phyloP scores from a whole-genome alignment of 2,888 invertebrate genomes.

The Lasioglossum figueresi region DNA sequence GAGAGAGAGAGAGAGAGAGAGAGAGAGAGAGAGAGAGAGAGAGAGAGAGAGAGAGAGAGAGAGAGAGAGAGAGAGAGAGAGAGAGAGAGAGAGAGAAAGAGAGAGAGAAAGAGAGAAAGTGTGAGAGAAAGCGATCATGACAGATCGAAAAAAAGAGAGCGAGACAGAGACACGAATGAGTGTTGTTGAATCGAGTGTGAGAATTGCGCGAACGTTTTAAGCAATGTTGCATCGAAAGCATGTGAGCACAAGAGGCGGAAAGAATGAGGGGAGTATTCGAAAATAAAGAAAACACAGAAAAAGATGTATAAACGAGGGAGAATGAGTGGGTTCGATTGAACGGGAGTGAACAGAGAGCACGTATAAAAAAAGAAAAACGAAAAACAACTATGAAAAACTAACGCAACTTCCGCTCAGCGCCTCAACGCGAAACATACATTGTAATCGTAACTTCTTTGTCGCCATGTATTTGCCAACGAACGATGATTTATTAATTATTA shows the following conservation, averaged over 20 bases:
- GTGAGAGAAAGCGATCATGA: no score
- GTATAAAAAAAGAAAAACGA: constrained; percentile 51
- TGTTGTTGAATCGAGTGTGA: constrained; percentile 4
- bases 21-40: not conserved
- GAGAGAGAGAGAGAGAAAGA: constrained; percentile 38
- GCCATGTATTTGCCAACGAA: constrained; percentile 84
- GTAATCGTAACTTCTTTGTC: constrained; percentile 81
- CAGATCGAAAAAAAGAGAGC: constrained; percentile 3
- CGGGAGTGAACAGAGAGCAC: constrained; percentile 60
- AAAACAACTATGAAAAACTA: constrained; percentile 8
- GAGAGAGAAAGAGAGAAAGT: constrained; percentile 17
- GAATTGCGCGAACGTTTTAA: constrained; percentile 14
- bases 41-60: constrained; percentile 35
- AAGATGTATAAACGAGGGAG: not conserved
- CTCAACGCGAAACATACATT: constrained; percentile 78
- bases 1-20: constrained; percentile 8
- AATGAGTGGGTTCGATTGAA: constrained; percentile 17
- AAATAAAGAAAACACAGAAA: not conserved
- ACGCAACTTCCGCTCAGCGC: constrained; percentile 82
- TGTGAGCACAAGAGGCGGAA: not conserved
- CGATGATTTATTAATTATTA: constrained; percentile 77
- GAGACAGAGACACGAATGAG: constrained; percentile 12
- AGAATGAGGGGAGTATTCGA: not conserved
- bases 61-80: constrained; percentile 24
- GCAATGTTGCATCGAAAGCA: not conserved